Evolutionary conservation across 2,113 vertebrate species (phyloP), one percentile per base, ranked within the genome.

Genomic region (Noturus placidus): DNA sequence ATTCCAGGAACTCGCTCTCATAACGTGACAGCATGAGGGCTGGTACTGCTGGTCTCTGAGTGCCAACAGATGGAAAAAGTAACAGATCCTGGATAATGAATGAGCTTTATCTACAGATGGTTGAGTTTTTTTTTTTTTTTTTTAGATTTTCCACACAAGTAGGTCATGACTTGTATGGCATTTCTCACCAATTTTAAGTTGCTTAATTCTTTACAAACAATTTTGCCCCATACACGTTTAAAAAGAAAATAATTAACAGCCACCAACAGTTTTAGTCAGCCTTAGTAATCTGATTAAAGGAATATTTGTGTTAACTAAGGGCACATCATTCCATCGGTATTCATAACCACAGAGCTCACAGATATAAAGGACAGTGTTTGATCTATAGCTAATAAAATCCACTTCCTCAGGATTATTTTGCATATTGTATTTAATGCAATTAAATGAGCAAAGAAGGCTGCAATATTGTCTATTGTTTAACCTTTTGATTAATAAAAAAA

Each of bases 1-100:
- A 91, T 92, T 99, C 97, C 93, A 99, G 92, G 91, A 99, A 99
- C 92, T 99, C 98, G 1, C 97, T 97, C 93, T 97, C 94, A 54
- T 99, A 99, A 27, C 98, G 97, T 0, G 97, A 97, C 93, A 96
- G 93, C 97, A 98, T 97, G 91, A 94, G 95, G 10, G 96, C 94
- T 87, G 93, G 95, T 82, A 99, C 93, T 83, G 96, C 94, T 38
- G 91, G 96, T 86, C 95, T 96, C 98, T 99, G 92, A 76, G 85
- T 86, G 91, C 87, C 84, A 91, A 92, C 25, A 87, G 80, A 89
- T 85, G 83, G 87, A 46, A 89, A 78, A 61, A 69, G 35, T 54
- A 83, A 50, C 38, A 85, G 15, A 86, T 65, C 59, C 78, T 25
- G 56, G n/a, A 77, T 77, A 10, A n/a, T 22, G 46, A 10, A n/a